Percentiles rank a stretch among this genome's conserved stretches.
These are phyloP conservation scores for Drosophila ercepeae DNA, from an alignment of 1,140 invertebrate species.

Conservation along the genomic window DNA sequence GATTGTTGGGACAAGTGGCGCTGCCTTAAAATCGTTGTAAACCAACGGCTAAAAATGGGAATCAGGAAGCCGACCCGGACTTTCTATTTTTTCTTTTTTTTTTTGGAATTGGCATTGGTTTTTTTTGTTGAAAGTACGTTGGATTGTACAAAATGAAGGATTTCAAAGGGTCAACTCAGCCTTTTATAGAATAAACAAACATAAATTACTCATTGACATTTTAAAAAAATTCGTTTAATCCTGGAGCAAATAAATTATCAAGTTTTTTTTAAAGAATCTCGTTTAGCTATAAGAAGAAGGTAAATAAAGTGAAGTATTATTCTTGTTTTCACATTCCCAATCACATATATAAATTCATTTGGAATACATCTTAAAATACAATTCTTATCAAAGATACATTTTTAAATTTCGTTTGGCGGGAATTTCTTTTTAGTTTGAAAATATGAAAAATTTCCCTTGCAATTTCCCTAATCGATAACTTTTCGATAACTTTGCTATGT, in stretches of 20 bases:
- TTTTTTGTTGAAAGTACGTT: slow-evolving; percentile 20
- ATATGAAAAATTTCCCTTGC: background rate
- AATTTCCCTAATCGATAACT: background rate
- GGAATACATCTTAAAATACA: too few species aligned
- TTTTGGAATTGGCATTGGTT: background rate
- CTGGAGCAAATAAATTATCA: too few species aligned
- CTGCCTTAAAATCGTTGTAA: slow-evolving; percentile 34
- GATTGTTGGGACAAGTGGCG: slow-evolving; percentile 60
- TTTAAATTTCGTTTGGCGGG: background rate
- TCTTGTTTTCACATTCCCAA: too few species aligned
- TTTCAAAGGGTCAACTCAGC: background rate
- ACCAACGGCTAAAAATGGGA: slow-evolving; percentile 30
- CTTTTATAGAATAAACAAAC: too few species aligned
- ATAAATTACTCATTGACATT: background rate
- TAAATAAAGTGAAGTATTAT: too few species aligned
- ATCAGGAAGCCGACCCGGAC: slow-evolving; percentile 36
- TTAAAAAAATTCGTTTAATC: too few species aligned
- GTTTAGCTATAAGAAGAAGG: too few species aligned
- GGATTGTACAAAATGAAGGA: background rate
- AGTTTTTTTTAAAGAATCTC: too few species aligned
- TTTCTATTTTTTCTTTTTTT: slow-evolving; percentile 3
- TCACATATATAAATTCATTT: too few species aligned
- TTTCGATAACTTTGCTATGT: background rate
- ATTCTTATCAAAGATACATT: background rate
- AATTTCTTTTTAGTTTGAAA: background rate